These are phyloP conservation scores for Bubo scandiacus DNA, from an alignment of 2,113 vertebrate genomes.

Conservation along the genomic window DNA sequence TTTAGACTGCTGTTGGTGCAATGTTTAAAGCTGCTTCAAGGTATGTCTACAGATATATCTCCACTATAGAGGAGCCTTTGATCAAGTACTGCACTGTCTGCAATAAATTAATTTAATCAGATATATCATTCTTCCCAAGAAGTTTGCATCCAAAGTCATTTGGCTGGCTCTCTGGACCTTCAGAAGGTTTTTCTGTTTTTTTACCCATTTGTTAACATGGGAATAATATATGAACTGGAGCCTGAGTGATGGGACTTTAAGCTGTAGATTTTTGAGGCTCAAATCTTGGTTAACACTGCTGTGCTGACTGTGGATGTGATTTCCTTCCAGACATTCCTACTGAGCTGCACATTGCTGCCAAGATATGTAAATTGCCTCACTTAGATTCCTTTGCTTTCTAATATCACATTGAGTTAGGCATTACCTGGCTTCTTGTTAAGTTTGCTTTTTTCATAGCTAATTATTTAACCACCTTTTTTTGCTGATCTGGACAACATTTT, in stretches of 20 bases:
- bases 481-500: conserved; percentile 18
- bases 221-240: not conserved
- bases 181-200: not conserved
- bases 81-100: not conserved
- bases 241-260: not conserved
- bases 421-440: conserved; percentile 32
- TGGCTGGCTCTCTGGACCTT: not conserved
- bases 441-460: not conserved
- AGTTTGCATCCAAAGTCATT: not conserved
- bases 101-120: not conserved
- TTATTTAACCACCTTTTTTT: conserved; percentile 25
- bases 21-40: not conserved
- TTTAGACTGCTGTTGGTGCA: not conserved
- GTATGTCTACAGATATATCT: not conserved
- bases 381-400: conserved; percentile 48
- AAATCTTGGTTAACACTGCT: conserved; percentile 29
- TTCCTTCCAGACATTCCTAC: conserved; percentile 60
- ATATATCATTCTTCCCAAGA: not conserved
- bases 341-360: conserved; percentile 30
- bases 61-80: not conserved
- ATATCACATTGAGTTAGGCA: not conserved
- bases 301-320: conserved; percentile 39
- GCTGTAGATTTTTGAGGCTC: conserved; percentile 19
- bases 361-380: conserved; percentile 48
- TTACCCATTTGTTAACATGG: not conserved